A percentile compares a stretch with the other conserved stretches of the same genome.
These are phyloP conservation scores for Drosophila pallidifrons DNA, from an alignment of 1,140 invertebrate species.

Conservation along the genomic window DNA sequence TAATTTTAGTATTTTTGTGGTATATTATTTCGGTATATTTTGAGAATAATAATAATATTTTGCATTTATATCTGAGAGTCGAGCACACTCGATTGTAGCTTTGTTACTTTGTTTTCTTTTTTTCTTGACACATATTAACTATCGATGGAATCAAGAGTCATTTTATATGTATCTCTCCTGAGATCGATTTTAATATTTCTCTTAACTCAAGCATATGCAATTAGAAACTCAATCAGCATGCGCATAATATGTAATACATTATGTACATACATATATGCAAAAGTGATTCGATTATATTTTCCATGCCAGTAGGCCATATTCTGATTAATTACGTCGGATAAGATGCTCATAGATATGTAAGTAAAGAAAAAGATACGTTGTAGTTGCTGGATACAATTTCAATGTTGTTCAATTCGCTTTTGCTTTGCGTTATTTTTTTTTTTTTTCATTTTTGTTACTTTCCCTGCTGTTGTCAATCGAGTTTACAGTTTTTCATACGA, in stretches of 20 bases:
- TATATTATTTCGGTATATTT: too few species aligned
- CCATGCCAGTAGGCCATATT: constrained; percentile 26
- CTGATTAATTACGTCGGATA: constrained; percentile 44
- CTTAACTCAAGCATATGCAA: background rate
- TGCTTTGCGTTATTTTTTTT: constrained; percentile 11
- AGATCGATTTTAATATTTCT: background rate
- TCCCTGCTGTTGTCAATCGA: constrained; percentile 44
- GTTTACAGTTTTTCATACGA: constrained; percentile 10
- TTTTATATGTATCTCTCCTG: background rate
- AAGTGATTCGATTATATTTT: constrained; percentile 36
- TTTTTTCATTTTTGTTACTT: constrained; percentile 35
- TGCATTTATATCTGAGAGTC: too few species aligned
- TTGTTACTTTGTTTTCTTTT: too few species aligned
- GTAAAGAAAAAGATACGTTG: constrained; percentile 4
- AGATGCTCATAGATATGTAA: background rate
- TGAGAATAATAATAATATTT: too few species aligned
- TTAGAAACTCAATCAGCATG: constrained; percentile 22
- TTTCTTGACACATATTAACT: too few species aligned
- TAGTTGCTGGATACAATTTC: constrained; percentile 29
- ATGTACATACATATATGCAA: constrained; percentile 5
- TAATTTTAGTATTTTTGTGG: too few species aligned
- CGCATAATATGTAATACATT: constrained; percentile 7
- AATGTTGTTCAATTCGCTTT: constrained; percentile 12
- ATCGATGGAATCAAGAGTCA: background rate
- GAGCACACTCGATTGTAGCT: too few species aligned